Percentiles rank a stretch among this genome's conserved stretches.
phyloP scores from a whole-genome alignment of 2,113 vertebrate species.

The Poeciliopsis prolifica region DNA sequence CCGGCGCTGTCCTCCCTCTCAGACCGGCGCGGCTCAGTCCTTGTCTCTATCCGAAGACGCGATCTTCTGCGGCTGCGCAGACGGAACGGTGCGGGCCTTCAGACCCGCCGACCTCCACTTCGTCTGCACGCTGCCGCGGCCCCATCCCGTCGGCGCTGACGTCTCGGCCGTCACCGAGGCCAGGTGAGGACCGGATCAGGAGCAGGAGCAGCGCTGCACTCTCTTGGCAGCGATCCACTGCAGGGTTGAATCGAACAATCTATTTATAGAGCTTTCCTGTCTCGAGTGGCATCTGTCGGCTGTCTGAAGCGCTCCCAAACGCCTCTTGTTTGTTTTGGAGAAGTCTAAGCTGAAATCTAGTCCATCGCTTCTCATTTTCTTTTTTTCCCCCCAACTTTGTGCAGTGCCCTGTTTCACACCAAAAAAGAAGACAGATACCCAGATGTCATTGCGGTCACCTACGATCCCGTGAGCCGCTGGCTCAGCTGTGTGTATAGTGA shows the following conservation, averaged over 20 bases:
- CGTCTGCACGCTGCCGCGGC: slow-evolving; percentile 88
- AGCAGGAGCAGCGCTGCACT: background rate
- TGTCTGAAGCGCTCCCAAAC: background rate
- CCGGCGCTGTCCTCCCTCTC: background rate
- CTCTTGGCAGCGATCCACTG: slow-evolving; percentile 27
- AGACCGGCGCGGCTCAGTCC: slow-evolving; percentile 74
- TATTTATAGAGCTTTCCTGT: slow-evolving; percentile 42
- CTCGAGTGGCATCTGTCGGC: slow-evolving; percentile 15
- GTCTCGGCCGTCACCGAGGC: slow-evolving; percentile 83
- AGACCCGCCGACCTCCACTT: slow-evolving; percentile 89
- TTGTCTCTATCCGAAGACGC: slow-evolving; percentile 90
- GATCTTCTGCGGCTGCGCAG: slow-evolving; percentile 94
- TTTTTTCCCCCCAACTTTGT: background rate
- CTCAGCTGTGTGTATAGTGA: slow-evolving; percentile 96
- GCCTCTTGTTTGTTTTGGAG: background rate
- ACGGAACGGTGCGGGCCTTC: slow-evolving; percentile 90
- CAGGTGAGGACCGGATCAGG: slow-evolving; percentile 79
- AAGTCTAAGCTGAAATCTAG: background rate
- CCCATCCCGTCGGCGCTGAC: slow-evolving; percentile 88
- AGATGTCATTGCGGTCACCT: slow-evolving; percentile 89
- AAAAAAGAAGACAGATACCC: slow-evolving; percentile 84
- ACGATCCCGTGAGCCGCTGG: slow-evolving; percentile 89
- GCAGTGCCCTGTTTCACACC: slow-evolving; percentile 85
- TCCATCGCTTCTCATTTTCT: background rate
- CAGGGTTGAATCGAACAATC: background rate